A percentile compares a stretch with the other conserved stretches of the same genome.
These are phyloP conservation scores for Uloborus plumipes DNA, from an alignment of 2,888 invertebrate genomes.

Conservation along the genomic window DNA sequence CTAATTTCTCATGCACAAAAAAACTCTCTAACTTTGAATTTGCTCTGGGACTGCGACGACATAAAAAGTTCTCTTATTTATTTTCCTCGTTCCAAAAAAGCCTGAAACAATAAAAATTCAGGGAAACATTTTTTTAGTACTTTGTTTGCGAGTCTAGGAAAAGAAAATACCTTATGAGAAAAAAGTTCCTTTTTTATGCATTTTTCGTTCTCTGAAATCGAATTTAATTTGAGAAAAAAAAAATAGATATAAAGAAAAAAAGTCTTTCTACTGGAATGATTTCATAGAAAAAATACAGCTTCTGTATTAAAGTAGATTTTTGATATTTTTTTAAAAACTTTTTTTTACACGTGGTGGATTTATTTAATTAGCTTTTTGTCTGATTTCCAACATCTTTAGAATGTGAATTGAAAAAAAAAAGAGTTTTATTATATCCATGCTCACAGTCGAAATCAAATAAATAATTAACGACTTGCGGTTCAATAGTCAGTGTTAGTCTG, in stretches of 20 bases:
- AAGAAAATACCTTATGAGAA: slow-evolving; percentile 50
- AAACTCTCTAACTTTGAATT: too few relatives aligned
- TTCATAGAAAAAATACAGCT: slow-evolving; percentile 28
- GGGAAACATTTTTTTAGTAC: slow-evolving; percentile 39
- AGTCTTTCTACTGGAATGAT: slow-evolving; percentile 51
- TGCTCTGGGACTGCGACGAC: background rate
- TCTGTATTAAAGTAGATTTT: background rate
- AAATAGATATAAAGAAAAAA: slow-evolving; percentile 5
- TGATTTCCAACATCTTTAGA: slow-evolving; percentile 46
- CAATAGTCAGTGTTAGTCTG: slow-evolving; percentile 52
- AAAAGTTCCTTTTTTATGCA: slow-evolving; percentile 46
- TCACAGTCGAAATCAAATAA: slow-evolving; percentile 61
- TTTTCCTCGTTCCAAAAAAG: slow-evolving; percentile 29
- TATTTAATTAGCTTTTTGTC: slow-evolving; percentile 64
- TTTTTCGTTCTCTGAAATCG: slow-evolving; percentile 54
- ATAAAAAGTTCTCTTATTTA: slow-evolving; percentile 22
- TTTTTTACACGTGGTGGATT: slow-evolving; percentile 57
- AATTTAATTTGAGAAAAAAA: slow-evolving; percentile 46
- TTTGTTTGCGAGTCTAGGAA: slow-evolving; percentile 34
- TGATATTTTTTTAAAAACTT: slow-evolving; percentile 8
- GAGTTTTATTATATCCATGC: slow-evolving; percentile 41
- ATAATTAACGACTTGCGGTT: slow-evolving; percentile 59
- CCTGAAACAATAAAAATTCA: slow-evolving; percentile 54
- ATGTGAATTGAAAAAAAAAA: slow-evolving; percentile 32
- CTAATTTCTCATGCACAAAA: too few relatives aligned